Percentiles rank a stretch among this genome's conserved stretches.
Conservation (phyloP, 1,140 invertebrate genomes). For the Riptortus pedestris region DNA sequence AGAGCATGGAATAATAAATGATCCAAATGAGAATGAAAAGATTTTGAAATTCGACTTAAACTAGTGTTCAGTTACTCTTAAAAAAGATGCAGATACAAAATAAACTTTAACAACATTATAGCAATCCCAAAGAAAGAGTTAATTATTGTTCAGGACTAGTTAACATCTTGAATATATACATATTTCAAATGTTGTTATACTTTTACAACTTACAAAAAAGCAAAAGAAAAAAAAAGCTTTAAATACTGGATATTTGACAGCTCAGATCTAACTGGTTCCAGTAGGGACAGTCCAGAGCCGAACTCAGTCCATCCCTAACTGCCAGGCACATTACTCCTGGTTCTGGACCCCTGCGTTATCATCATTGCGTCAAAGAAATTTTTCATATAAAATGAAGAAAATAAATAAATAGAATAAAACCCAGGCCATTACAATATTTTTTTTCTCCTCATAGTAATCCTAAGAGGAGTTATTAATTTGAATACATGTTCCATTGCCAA, state of each 20-base stretch:
- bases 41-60: too few species aligned
- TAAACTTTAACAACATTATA: background rate
- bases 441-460: too few species aligned
- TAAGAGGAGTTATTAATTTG: too few species aligned
- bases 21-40: too few species aligned
- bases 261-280: conserved; percentile 6
- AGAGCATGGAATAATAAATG: too few species aligned
- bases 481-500: too few species aligned
- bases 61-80: background rate
- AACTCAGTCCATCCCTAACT: background rate
- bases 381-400: too few species aligned
- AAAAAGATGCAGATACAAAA: background rate
- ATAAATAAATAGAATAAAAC: too few species aligned
- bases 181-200: too few species aligned
- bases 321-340: background rate
- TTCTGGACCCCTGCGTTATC: conserved; percentile 5
- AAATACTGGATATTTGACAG: background rate
- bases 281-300: background rate
- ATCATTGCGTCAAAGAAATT: background rate
- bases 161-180: background rate
- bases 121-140: background rate
- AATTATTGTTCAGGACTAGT: background rate
- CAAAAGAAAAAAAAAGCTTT: too few species aligned
- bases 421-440: too few species aligned
- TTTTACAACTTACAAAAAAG: background rate